Percentiles rank a stretch among this genome's conserved stretches.
Conservation (phyloP, 2,888 invertebrate genomes). For the Anodontia alba region DNA sequence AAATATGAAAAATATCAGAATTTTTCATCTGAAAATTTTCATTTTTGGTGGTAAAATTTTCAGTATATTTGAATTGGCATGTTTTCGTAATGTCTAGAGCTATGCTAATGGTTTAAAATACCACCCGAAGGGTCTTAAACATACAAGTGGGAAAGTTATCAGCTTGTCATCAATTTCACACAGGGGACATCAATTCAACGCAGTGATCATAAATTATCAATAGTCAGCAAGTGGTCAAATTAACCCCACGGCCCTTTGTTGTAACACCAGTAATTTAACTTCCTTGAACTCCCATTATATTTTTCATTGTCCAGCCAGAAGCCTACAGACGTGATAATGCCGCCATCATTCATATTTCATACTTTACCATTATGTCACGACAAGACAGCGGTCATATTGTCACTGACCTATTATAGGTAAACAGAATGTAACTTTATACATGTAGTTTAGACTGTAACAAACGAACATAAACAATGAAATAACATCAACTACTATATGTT, state of each 20-base stretch:
- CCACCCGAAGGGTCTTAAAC: neutral
- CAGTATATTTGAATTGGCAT: too few relatives aligned
- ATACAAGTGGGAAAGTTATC: neutral
- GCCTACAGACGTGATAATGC: neutral
- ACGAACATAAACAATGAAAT: too few relatives aligned
- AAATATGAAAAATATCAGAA: too few relatives aligned
- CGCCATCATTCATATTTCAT: slow-evolving; percentile 1
- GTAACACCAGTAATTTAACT: neutral
- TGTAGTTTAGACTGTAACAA: too few relatives aligned
- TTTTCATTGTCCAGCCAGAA: neutral
- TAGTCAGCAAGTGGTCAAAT: neutral
- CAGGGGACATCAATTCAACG: neutral
- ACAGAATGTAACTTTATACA: too few relatives aligned
- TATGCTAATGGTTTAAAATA: too few relatives aligned
- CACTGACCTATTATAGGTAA: too few relatives aligned
- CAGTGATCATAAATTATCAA: neutral
- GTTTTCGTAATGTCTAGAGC: too few relatives aligned
- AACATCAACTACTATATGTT: too few relatives aligned
- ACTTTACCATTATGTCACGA: neutral
- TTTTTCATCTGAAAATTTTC: too few relatives aligned
- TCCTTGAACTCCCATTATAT: neutral
- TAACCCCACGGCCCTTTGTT: neutral
- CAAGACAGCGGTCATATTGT: too few relatives aligned
- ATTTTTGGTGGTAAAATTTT: too few relatives aligned
- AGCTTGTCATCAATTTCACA: neutral